Base-by-base conservation (phyloP, 1,140 invertebrate genomes). In the Conus ventricosus region DNA sequence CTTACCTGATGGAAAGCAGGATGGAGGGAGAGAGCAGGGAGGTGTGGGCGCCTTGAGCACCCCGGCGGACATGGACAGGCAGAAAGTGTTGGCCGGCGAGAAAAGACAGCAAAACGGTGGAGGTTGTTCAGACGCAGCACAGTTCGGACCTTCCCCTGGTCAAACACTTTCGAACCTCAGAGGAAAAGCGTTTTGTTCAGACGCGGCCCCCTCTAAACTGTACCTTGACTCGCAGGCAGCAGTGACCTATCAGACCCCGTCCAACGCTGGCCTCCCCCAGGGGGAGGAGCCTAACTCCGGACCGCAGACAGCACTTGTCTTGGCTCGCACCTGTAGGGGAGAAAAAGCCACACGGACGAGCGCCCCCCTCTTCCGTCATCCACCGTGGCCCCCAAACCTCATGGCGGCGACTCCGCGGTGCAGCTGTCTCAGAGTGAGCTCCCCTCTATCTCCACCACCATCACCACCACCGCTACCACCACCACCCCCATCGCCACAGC, bases 311-410 rank as follows among this genome's bases (percentile, higher is more conserved):
- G 2, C 80, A 81, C 39, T 54, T 15, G 82, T 53, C 6, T 55
- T 84, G 81, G 53, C 53, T 20, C 81, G 53, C 81, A 83, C 27
- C 25, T 63, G 27, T 83, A 54, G 51, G 17, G 13, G 13, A 51
- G 27, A 75, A 54, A 55, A 23, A 55, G 11, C 7, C 63, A 75
- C 27, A 6, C n/a, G n/a, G 85, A 13, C 53, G 71, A 15, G 51
- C 15, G 11, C 85, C 23, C 71, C 25, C 20, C 53, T 86, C 84
- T 11, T 87, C 85, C 13, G 85, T 87, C 23, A 87, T 87, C 71
- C 85, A 87, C 71, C 85, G 85, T 4, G 85, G 71, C 0, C 85
- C 85, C 85, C 85, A 3, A 87, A 87, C 25, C 39, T 80, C 39
- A 51, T 83, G 51, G 39, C 81, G 17, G 51, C 51, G 23, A 5